Evolutionary conservation across 2,888 invertebrate species (phyloP), one percentile per base, ranked within the genome.

Genomic region (Drosophila conformis): DNA sequence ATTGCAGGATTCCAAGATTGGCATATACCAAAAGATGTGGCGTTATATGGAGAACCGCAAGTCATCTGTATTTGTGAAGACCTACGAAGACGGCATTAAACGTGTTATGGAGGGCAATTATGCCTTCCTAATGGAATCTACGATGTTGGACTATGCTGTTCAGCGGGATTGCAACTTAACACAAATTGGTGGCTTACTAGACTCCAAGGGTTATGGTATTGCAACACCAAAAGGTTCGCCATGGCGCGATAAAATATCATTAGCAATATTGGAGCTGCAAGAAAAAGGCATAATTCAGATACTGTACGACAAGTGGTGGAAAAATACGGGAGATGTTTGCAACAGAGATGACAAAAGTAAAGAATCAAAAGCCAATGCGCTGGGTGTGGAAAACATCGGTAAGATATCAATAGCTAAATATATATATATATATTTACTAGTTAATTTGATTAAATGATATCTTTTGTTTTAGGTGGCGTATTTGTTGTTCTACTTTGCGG

Each of bases 241-340:
- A 0, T 99, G 99, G 98, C 94, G 99, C n/a, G 99, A 99, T 94
- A 96, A 97, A 93, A 98, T 99, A 82, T 99, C 99, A 0, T 94
- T 99, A 52, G 98, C 98, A 2, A 98, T 99, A 87, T 94, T 99
- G 35, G 98, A 99, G 91, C 95, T 99, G 3, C 98, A 99, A 88
- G 99, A 99, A 93, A 98, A 98, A 89, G 99, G 99, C 0, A 96
- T 96, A 53, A 97, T 98, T 79, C 98, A 98, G 94, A 97, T 97
- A 80, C 93, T 99, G 65, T 98, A 99, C 92, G 98, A 98, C 91
- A 99, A 98, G 92, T 99, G 99, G 99, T 99, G 99, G 99, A 98
- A 98, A 94, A 98, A 98, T 91, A 97, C 98, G 0, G 98, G 98
- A 0, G 97, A 98, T 87, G 97, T 97, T 0, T 98, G 98, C 91